Evolutionary conservation across 2,113 vertebrate species (phyloP).

Genomic region (Cynoglossus semilaevis): DNA sequence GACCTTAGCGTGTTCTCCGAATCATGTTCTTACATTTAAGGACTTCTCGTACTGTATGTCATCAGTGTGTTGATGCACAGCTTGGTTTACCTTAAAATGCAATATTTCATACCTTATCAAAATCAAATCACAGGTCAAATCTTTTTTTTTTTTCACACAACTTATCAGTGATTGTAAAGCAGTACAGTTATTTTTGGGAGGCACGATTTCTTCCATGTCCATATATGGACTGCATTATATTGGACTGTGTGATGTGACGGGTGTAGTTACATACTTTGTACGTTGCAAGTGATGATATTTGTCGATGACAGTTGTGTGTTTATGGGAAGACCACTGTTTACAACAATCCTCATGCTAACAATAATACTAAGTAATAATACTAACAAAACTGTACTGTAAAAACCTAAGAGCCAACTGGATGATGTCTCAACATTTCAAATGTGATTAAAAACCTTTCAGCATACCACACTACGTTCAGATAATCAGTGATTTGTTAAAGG

Average conservation of each 20-base stretch:
- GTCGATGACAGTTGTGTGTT: constrained; percentile 31
- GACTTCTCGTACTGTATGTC: constrained; percentile 16
- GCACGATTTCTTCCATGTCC: constrained; percentile 41
- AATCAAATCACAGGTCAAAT: constrained; percentile 32
- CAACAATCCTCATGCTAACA: constrained; percentile 47
- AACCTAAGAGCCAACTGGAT: constrained; percentile 55
- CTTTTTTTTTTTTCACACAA: constrained; percentile 8
- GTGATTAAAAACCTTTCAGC: constrained; percentile 42
- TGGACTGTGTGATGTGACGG: constrained; percentile 49
- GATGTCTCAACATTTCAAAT: constrained; percentile 63
- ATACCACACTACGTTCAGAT: constrained; percentile 28
- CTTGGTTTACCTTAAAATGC: constrained; percentile 41
- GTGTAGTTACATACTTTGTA: constrained; percentile 29
- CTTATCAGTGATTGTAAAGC: constrained; percentile 29
- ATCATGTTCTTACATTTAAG: constrained; percentile 25
- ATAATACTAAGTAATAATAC: constrained; percentile 36
- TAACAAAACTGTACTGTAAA: constrained; percentile 56
- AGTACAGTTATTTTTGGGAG: constrained; percentile 32
- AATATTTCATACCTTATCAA: constrained; percentile 44
- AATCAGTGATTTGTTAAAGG: constrained; percentile 8
- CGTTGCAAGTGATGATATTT: constrained; percentile 36
- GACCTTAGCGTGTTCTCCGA: constrained; percentile 40
- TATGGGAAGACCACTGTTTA: constrained; percentile 59
- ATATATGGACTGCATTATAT: constrained; percentile 38
- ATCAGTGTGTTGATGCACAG: constrained; percentile 18